phyloP scores from a whole-genome alignment of 2,113 vertebrate genomes.

The Pluvialis apricaria region DNA sequence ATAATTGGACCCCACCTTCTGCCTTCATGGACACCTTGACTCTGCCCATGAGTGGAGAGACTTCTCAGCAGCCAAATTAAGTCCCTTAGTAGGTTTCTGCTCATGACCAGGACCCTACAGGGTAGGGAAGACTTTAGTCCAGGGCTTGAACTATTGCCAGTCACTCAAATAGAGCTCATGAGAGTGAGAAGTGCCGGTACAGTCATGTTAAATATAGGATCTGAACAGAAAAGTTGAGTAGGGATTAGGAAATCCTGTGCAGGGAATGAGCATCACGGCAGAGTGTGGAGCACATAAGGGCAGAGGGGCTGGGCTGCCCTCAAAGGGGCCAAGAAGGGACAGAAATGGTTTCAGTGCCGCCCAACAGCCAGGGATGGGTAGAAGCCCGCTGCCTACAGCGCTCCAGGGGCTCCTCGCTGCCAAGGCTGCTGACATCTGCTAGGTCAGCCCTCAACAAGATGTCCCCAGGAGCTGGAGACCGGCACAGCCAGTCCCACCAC shows the following conservation, averaged over 20 bases:
- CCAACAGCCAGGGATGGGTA: accelerated
- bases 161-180: neutral
- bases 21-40: neutral
- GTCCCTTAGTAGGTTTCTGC: neutral
- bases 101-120: neutral
- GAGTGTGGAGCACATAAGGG: neutral
- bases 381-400: neutral
- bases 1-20: neutral
- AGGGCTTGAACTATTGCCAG: neutral
- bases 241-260: neutral
- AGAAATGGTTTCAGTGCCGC: neutral
- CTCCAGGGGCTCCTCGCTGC: neutral
- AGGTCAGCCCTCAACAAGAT: neutral
- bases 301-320: neutral
- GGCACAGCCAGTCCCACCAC: neutral
- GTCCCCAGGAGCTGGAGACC: neutral
- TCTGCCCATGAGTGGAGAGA: neutral
- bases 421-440: neutral
- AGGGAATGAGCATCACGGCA: neutral
- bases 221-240: neutral
- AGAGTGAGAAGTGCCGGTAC: neutral
- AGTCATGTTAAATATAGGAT: neutral
- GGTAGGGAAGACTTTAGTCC: neutral
- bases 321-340: neutral
- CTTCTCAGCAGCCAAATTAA: neutral